phyloP scores from a whole-genome alignment of 2,797 vertebrate genomes.

The Rhadinocentrus ornatus region DNA sequence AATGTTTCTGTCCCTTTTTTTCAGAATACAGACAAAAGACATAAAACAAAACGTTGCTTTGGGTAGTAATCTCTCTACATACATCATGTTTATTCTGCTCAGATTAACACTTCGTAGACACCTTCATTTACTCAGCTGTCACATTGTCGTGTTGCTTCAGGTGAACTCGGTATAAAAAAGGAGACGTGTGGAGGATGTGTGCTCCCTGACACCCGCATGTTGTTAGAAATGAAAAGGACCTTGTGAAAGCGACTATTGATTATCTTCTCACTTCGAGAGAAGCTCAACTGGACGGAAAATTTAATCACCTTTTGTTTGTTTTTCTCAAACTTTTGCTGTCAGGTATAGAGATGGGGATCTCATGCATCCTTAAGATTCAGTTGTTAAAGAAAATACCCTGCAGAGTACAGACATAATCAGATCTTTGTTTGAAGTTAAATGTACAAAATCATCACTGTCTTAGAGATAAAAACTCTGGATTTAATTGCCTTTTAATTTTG shows the following conservation, averaged over 20 bases:
- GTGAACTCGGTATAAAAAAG: constrained; percentile 43
- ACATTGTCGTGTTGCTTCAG: constrained; percentile 20
- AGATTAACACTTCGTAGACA: not conserved
- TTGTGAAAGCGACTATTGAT: constrained; percentile 61
- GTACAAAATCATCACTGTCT: too few relatives aligned
- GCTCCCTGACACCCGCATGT: constrained; percentile 27
- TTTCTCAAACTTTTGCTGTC: not conserved
- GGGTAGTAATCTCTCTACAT: not conserved
- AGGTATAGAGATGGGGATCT: not conserved
- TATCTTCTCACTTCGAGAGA: constrained; percentile 52
- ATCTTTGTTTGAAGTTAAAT: too few relatives aligned
- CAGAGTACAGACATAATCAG: too few relatives aligned
- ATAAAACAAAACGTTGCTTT: not conserved
- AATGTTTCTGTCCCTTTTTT: not conserved
- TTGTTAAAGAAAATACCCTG: not conserved
- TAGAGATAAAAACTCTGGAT: too few relatives aligned
- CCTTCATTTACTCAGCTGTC: constrained; percentile 36
- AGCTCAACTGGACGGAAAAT: constrained; percentile 29
- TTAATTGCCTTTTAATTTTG: too few relatives aligned
- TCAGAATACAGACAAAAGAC: not conserved
- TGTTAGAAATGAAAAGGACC: constrained; percentile 47
- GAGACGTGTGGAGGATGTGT: constrained; percentile 42
- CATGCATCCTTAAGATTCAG: not conserved
- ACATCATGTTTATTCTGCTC: constrained; percentile 22
- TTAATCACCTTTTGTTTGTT: not conserved